Evolutionary conservation across 1,140 invertebrate genomes (phyloP).

Genomic region (Dryas iulia): DNA sequence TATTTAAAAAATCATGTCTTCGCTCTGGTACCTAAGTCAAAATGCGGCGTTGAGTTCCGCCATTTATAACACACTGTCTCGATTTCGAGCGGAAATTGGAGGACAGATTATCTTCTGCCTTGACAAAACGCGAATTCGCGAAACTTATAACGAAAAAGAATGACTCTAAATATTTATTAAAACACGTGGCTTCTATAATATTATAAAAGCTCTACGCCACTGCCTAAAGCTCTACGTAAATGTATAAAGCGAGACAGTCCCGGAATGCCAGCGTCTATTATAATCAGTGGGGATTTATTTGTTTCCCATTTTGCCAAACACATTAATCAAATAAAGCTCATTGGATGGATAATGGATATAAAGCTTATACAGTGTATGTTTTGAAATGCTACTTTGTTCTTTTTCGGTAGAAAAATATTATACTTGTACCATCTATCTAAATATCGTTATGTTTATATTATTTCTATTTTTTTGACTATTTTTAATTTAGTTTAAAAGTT

Average conservation of each 20-base stretch:
- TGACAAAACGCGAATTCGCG: too few relatives aligned
- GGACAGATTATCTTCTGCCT: too few relatives aligned
- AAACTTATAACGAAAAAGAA: too few relatives aligned
- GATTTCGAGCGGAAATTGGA: neutral
- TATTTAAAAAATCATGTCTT: too few relatives aligned
- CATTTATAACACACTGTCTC: neutral
- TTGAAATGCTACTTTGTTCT: neutral
- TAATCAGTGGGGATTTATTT: neutral
- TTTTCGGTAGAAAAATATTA: too few relatives aligned
- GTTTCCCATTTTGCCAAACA: neutral
- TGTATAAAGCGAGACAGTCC: neutral
- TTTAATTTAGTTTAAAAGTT: too few relatives aligned
- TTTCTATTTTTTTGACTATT: too few relatives aligned
- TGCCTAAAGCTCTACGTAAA: neutral
- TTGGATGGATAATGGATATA: neutral
- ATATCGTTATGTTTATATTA: too few relatives aligned
- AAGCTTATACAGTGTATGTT: neutral
- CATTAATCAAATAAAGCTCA: neutral
- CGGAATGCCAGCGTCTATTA: neutral
- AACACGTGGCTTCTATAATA: neutral
- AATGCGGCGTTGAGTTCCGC: neutral
- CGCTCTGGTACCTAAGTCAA: neutral
- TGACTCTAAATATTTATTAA: too few relatives aligned
- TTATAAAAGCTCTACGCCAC: neutral
- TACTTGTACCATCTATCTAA: too few relatives aligned